Conservation (phyloP, 2,113 vertebrate genomes). For the Mirza zaza region DNA sequence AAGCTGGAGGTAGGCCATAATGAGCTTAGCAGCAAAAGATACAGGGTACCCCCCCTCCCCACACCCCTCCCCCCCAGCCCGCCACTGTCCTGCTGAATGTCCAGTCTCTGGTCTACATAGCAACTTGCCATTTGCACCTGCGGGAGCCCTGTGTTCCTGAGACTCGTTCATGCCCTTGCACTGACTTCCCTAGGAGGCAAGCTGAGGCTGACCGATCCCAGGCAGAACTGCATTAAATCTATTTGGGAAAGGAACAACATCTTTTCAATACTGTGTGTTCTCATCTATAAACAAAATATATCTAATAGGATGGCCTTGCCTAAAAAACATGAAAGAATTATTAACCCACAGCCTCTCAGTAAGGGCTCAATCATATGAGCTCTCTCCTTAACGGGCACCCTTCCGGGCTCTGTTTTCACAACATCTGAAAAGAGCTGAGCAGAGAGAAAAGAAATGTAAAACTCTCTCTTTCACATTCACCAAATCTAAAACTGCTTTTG, state of each 20-base stretch:
- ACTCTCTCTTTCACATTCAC: too few relatives aligned
- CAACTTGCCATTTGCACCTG: neutral
- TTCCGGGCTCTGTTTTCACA: too few relatives aligned
- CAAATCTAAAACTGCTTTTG: too few relatives aligned
- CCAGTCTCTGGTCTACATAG: neutral
- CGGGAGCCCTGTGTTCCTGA: neutral
- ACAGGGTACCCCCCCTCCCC: neutral
- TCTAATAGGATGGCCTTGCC: neutral
- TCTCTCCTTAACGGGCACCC: too few relatives aligned
- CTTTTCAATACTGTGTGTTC: neutral
- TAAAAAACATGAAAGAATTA: too few relatives aligned
- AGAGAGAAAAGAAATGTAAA: too few relatives aligned
- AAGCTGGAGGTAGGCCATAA: neutral
- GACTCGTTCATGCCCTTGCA: neutral
- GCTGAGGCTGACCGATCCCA: neutral
- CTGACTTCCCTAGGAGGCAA: neutral
- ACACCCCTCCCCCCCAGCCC: too few relatives aligned
- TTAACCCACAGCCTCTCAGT: too few relatives aligned
- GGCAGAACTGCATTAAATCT: neutral
- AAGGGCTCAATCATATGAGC: too few relatives aligned
- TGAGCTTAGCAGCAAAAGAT: neutral
- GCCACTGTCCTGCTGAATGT: neutral
- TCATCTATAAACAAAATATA: neutral
- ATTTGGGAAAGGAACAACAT: neutral
- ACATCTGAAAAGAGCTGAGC: too few relatives aligned